phyloP scores from a whole-genome alignment of 1,140 invertebrate species.

The Thereuonema tuberculata region DNA sequence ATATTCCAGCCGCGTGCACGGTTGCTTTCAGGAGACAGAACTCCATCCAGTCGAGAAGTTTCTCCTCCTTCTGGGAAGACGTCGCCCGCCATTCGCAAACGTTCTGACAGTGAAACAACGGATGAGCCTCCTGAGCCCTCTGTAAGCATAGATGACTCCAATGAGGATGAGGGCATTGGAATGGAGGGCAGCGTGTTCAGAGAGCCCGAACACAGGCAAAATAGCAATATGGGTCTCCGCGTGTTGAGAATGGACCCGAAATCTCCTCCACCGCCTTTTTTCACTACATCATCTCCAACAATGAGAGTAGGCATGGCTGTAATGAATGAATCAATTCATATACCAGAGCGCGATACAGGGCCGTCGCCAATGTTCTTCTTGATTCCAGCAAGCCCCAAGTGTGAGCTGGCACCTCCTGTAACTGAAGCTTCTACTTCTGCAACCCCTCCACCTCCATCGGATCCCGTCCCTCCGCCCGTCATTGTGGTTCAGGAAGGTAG shows the following conservation, averaged over 20 bases:
- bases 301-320: slow-evolving; percentile 45
- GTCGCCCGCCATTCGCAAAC: background rate
- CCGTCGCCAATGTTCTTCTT: slow-evolving; percentile 12
- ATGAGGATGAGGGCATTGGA: slow-evolving; percentile 50
- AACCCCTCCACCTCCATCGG: no score
- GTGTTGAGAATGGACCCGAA: no score
- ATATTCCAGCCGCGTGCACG: slow-evolving; percentile 31
- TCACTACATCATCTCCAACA: no score
- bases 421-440: no score
- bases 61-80: slow-evolving; percentile 17
- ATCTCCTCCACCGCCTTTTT: no score
- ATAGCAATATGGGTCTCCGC: no score
- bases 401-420: no score
- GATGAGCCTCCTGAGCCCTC: slow-evolving; percentile 34
- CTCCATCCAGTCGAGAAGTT: slow-evolving; percentile 27
- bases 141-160: slow-evolving; percentile 45
- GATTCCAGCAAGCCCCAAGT: slow-evolving; percentile 10
- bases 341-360: slow-evolving; percentile 33
- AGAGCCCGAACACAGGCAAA: no score
- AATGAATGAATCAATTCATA: slow-evolving; percentile 48
- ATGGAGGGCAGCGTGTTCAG: slow-evolving; percentile 33
- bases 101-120: slow-evolving; percentile 39
- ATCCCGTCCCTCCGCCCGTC: no score
- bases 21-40: slow-evolving; percentile 19
- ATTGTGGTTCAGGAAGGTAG: background rate